Conservation (phyloP, 2,113 vertebrate species). For the Alosa alosa region DNA sequence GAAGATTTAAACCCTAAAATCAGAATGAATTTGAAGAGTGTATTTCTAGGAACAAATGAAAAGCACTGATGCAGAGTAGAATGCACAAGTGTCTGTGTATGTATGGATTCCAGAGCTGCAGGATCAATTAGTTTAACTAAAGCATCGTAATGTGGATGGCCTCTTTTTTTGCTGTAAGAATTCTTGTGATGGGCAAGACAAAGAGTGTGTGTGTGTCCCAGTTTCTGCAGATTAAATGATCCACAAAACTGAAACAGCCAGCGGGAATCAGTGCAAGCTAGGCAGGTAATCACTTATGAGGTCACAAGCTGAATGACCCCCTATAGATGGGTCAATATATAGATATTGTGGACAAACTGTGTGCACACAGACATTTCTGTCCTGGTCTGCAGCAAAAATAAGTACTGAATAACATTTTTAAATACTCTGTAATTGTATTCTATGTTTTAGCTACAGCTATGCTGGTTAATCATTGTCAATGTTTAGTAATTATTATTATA, state of each 20-base stretch:
- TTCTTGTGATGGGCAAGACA: constrained; percentile 38
- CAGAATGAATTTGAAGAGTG: background rate
- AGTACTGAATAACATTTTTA: background rate
- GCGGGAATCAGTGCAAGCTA: constrained; percentile 13
- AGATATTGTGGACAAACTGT: background rate
- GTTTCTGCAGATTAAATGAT: constrained; percentile 41
- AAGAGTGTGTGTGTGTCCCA: constrained; percentile 47
- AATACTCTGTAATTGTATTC: background rate
- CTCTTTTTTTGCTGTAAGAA: constrained; percentile 52
- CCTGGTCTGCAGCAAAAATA: background rate
- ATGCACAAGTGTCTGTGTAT: background rate
- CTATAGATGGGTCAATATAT: constrained; percentile 15
- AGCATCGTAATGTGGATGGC: constrained; percentile 35
- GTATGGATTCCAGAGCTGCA: background rate
- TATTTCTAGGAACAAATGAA: background rate
- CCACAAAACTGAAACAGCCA: constrained; percentile 29
- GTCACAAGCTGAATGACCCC: background rate
- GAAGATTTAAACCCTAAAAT: background rate
- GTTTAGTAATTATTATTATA: background rate
- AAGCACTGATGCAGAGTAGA: background rate
- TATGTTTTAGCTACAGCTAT: background rate
- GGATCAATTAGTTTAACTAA: background rate
- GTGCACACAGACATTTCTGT: background rate
- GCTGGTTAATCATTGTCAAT: background rate
- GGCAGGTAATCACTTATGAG: constrained; percentile 26